Conservation (phyloP, 2,888 invertebrate genomes). For the Clistopyga incitator region DNA sequence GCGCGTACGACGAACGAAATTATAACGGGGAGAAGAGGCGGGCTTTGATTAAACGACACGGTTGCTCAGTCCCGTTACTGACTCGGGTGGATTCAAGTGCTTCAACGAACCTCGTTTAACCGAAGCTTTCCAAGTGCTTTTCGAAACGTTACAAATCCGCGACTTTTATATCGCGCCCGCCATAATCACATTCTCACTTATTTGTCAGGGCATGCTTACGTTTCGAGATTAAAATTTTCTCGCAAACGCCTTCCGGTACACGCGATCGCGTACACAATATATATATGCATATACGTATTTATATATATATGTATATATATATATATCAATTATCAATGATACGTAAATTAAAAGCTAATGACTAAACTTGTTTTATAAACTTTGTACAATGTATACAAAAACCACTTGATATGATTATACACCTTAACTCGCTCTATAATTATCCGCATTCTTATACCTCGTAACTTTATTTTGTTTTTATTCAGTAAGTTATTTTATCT, state of each 20-base stretch:
- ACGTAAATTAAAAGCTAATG: conserved; percentile 81
- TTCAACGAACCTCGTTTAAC: conserved; percentile 27
- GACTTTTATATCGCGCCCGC: conserved; percentile 46
- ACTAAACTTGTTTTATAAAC: conserved; percentile 80
- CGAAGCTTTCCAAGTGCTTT: conserved; percentile 55
- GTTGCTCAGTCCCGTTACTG: conserved; percentile 36
- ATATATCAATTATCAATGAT: conserved; percentile 66
- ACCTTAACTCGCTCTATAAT: conserved; percentile 74
- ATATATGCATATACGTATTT: conserved; percentile 54
- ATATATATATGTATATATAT: conserved; percentile 34
- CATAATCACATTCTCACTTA: conserved; percentile 76
- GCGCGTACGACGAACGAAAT: conserved; percentile 39
- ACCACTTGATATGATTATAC: conserved; percentile 82
- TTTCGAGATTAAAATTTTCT: conserved; percentile 53
- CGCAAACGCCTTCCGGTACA: conserved; percentile 49
- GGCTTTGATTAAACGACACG: conserved; percentile 46
- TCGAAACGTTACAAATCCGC: conserved; percentile 43
- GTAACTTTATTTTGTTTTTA: conserved; percentile 61
- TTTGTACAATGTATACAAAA: conserved; percentile 82
- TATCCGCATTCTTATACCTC: conserved; percentile 62
- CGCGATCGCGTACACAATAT: conserved; percentile 52
- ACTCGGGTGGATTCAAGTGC: conserved; percentile 15
- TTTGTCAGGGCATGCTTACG: conserved; percentile 72
- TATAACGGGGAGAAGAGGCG: conserved; percentile 34
- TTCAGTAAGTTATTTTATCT: conserved; percentile 67